These are phyloP conservation scores for Propithecus perrieri DNA, from an alignment of 2,797 vertebrate species.

Conservation along the genomic window DNA sequence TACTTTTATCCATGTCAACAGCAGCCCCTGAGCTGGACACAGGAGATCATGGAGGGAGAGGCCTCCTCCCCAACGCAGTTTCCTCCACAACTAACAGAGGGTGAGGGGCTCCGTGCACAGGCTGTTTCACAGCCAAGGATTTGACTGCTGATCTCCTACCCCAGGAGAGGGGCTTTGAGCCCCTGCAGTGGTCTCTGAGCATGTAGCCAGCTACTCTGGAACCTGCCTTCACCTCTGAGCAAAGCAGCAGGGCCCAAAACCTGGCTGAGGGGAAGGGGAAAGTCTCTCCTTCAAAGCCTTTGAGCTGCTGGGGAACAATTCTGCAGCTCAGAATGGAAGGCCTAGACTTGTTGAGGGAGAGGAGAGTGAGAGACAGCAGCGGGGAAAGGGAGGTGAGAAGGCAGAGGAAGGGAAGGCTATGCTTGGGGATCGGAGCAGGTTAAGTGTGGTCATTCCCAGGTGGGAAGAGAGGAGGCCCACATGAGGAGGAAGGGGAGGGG, in stretches of 20 bases:
- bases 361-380: not conserved
- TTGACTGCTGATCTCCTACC: fast-evolving
- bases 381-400: not conserved
- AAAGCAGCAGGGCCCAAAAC: not conserved
- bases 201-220: not conserved
- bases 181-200: fast-evolving
- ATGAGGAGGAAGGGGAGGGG: not conserved
- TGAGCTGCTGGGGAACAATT: not conserved
- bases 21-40: not conserved
- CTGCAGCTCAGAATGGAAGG: not conserved
- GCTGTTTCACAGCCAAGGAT: not conserved
- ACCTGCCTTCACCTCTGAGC: not conserved
- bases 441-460: not conserved
- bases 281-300: not conserved
- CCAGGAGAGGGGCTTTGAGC: not conserved
- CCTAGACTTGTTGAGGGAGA: not conserved
- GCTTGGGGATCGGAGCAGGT: fast-evolving
- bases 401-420: not conserved
- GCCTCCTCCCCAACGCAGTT: not conserved
- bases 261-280: not conserved
- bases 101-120: not conserved
- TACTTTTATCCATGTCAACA: not conserved
- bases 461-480: not conserved
- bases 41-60: not conserved
- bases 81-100: not conserved